Evolutionary conservation across 2,113 vertebrate species (phyloP), one percentile per base, ranked within the genome.

Genomic region (Aplodontia rufa): DNA sequence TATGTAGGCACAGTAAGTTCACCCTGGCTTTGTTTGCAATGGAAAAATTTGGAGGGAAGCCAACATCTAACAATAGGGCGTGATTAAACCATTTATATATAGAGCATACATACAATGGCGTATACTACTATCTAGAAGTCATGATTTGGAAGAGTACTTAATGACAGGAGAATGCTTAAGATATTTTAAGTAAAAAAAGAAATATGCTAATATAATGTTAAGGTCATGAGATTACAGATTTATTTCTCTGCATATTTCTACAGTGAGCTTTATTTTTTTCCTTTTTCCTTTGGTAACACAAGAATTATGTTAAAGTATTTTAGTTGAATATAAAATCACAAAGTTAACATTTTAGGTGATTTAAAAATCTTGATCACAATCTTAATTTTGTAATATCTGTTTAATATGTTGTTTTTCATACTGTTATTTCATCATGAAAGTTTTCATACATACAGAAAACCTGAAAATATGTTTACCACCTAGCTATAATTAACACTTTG

Each of bases 61-160:
- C 93, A 89, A 32, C 19, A n/a, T 13, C 26, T 68, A 83, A 96
- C 92, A 93, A 83, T 79, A 90, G 69, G 55, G 58, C 45, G 14
- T 71, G 85, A 92, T 96, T 94, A 91, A 55, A 80, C 72, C 47
- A 53, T 79, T 78, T 94, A 84, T 55, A 95, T 90, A 92, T 60
- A 83, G 85, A 28, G 78, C 69, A 53, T n/a, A 42, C 40, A 82
- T 68, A 82, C 75, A 94, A 64, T 82, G 85, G 74, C 71, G 82
- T 55, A 68, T 28, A 71, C 26, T 49, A 53, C 81, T 82, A 64
- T 82, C 82, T 90, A 92, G 96, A 91, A 81, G 87, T 62, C n/a
- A 68, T 69, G 26, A 20, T 86, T 92, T 76, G 58, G 8, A 90
- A 89, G 90, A 86, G 75, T 87, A 87, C 71, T 90, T 92, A 82